Base-by-base conservation (phyloP, 92 coral and sea anemone species). In the Scolanthus callimorphus region DNA sequence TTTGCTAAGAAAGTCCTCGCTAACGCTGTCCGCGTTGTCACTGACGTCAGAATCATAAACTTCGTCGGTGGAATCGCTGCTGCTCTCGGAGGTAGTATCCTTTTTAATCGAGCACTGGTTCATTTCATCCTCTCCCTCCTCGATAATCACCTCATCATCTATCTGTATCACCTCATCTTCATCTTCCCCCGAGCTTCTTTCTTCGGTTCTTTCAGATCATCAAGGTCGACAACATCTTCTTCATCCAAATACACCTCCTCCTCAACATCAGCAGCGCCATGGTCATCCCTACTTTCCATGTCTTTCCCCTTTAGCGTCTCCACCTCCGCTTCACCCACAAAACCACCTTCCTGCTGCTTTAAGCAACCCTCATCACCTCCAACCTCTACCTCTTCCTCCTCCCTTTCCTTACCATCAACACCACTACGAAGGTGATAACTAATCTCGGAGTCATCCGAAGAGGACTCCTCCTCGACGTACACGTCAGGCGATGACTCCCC, bases 231-330 rank as follows among this genome's bases (percentile, higher is more conserved):
- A 39, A 2, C 77, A 48, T 47, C 27, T 11, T 50, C 27, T 2
- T 51, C 31, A 4, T 31, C 34, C 15, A 34, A 6, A 15, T 6
- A 15, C 15, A 34, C 15, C 15, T 15, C 23, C 13, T 46, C 34
- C 21, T 59, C 64, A 27, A 11, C 25, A 34, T 52, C 34, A 24
- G 24, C 49, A 54, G 24, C 25, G 19, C 29, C 23, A 54, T 27
- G 19, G 38, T 59, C 63, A 25, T 53, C 61, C 17, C 51, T 43
- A 9, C 31, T 25, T 46, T 56, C 59, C 56, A 20, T 53, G 29
- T 27, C 46, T 27, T 51, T 44, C 23, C 2, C 37, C n/a, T 41
- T 17, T n/a, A n/a, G n/a, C n/a, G n/a, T n/a, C n/a, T n/a, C n/a
- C n/a, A n/a, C n/a, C n/a, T n/a, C n/a, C n/a, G n/a, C n/a, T n/a